These are phyloP conservation scores for Agrypnus murinus DNA, from an alignment of 2,888 invertebrate species.

Conservation along the genomic window DNA sequence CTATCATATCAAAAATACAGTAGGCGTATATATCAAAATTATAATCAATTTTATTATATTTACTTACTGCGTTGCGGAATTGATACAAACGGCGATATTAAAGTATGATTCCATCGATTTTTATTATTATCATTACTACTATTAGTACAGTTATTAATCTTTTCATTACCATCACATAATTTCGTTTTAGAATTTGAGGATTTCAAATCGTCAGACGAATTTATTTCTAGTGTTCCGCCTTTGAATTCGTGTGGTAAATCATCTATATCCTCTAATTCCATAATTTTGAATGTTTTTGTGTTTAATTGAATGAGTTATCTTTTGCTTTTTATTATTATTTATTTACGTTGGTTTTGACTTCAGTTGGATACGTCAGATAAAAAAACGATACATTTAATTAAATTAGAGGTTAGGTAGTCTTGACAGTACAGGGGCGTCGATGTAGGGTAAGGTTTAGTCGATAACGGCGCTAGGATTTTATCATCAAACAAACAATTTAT, in stretches of 20 bases:
- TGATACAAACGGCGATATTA: conserved; percentile 67
- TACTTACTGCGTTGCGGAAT: conserved; percentile 67
- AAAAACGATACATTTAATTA: too few relatives aligned
- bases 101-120: conserved; percentile 61
- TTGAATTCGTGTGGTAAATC: conserved; percentile 74
- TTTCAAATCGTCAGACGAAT: conserved; percentile 41
- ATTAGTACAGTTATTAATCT: conserved; percentile 40
- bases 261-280: conserved; percentile 69
- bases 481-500: too few relatives aligned
- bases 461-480: too few relatives aligned
- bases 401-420: too few relatives aligned
- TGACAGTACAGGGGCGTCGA: too few relatives aligned
- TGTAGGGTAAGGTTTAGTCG: too few relatives aligned
- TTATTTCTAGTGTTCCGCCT: conserved; percentile 71
- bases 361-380: too few relatives aligned
- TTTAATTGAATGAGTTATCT: conserved; percentile 58
- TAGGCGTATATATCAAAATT: conserved; percentile 10
- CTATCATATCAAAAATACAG: background rate
- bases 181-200: conserved; percentile 7
- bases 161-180: background rate
- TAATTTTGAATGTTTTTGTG: background rate
- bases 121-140: conserved; percentile 60
- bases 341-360: too few relatives aligned
- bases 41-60: too few relatives aligned
- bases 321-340: conserved; percentile 40